phyloP scores from a whole-genome alignment of 2,113 vertebrate species.

The Eulemur rufifrons region DNA sequence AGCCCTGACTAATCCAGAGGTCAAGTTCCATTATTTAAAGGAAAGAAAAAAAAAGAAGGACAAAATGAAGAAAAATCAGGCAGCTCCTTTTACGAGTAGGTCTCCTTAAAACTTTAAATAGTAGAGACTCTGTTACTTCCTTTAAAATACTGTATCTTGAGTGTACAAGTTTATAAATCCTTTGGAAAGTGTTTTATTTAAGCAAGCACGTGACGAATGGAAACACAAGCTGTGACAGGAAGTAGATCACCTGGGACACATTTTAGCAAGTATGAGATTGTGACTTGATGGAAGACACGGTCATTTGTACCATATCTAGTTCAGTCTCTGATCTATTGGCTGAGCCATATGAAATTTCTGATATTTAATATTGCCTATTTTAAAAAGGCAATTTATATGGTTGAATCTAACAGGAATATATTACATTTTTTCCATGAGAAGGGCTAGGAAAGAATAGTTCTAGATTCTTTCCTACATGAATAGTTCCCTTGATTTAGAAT shows the following conservation, averaged over 20 bases:
- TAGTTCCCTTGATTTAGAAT: conserved; percentile 18
- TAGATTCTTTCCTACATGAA: neutral
- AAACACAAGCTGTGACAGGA: conserved; percentile 28
- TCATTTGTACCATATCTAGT: neutral
- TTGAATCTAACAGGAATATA: neutral
- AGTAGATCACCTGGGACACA: neutral
- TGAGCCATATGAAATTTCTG: neutral
- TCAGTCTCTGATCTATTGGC: conserved; percentile 6
- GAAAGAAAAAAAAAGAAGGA: neutral
- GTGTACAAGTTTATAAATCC: conserved; percentile 37
- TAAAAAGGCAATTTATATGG: neutral
- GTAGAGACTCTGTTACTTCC: neutral
- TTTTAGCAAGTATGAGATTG: conserved; percentile 16
- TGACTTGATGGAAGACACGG: neutral
- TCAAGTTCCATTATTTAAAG: neutral
- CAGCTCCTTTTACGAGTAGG: neutral
- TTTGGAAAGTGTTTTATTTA: conserved; percentile 46
- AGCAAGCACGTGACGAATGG: conserved; percentile 48
- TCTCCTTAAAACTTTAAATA: neutral
- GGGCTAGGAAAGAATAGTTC: neutral
- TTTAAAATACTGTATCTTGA: conserved; percentile 13
- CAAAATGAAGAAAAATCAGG: neutral
- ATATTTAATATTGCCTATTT: neutral
- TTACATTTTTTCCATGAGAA: neutral
- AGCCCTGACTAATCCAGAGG: neutral